Evolutionary conservation across 2,113 vertebrate genomes (phyloP), one percentile per base, ranked within the genome.

Genomic region (Panurus biarmicus): DNA sequence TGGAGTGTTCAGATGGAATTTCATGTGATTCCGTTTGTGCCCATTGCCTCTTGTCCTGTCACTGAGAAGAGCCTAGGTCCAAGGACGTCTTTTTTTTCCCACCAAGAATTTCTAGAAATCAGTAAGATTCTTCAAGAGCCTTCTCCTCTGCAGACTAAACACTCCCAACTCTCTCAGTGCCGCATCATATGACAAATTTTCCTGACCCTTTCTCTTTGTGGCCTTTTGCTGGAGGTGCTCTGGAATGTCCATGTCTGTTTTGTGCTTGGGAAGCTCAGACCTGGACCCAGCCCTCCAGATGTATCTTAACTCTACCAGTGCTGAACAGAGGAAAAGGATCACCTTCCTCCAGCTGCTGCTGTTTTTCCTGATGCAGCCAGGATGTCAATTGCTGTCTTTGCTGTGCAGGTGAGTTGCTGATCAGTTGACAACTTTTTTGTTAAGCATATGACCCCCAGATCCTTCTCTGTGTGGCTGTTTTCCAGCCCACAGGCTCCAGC

Each of bases 371-470:
- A 26, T 44, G 28, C 48, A 58, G 3, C 40, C 48, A 54, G 66
- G 35, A 35, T 67, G 24, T 21, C 10, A 44, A 0, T 61, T n/a
- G 10, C 51, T 6, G 3, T 57, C 56, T 56, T 70, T 56, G 25
- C 50, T 78, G 29, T 67, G 21, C 58, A 58, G 22, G 18, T 57
- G 26, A 71, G 42, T 71, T 89, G 14, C 57, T 62, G 61, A 4
- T 6, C 2, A 60, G 33, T 36, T 40, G 25, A 38, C 40, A 65
- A 26, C 12, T 60, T 93, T 93, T 7, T 45, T 24, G 16, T 29
- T 28, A 11, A 42, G 36, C 6, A 3, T 12, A 28, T 54, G 23
- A 53, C 8, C 4, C 10, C 6, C 0, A 1, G 7, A n/a, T 58
- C 15, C 26, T 76, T 64, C 40, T 83, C 18, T 79, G 14, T 51